phyloP scores from a whole-genome alignment of 2,797 vertebrate genomes.

The Lepus townsendii region DNA sequence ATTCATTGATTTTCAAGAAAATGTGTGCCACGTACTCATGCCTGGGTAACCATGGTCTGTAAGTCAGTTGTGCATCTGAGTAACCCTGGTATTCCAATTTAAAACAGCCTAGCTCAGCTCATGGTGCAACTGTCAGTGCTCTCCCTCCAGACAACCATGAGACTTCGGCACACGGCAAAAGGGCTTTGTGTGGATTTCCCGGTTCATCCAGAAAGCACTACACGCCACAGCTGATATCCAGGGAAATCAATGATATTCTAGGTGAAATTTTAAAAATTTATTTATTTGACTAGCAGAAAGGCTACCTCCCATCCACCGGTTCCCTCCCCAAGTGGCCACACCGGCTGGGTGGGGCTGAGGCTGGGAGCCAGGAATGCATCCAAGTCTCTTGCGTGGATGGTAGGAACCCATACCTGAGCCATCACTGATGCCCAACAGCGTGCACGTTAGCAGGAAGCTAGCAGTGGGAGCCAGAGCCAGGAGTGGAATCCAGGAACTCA shows the following conservation, averaged over 20 bases:
- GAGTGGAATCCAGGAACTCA: too few species aligned
- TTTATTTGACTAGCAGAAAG: too few species aligned
- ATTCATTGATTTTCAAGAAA: constrained; percentile 17
- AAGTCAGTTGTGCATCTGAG: background rate
- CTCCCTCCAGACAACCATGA: background rate
- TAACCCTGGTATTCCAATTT: background rate
- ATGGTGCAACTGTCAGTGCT: background rate
- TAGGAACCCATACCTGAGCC: too few species aligned
- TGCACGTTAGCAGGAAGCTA: too few species aligned
- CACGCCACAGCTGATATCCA: background rate
- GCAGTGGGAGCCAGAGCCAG: too few species aligned
- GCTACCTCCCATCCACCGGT: too few species aligned
- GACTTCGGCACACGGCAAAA: background rate
- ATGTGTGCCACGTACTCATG: background rate
- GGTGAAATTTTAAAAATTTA: background rate
- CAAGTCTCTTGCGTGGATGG: too few species aligned
- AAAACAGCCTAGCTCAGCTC: background rate
- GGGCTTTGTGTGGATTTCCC: background rate
- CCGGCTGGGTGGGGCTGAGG: too few species aligned
- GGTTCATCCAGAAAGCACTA: background rate
- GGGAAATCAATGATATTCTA: constrained; percentile 39
- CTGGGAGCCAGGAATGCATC: too few species aligned
- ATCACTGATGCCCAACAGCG: too few species aligned
- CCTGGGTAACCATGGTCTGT: background rate
- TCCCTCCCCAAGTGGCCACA: too few species aligned